Conservation (phyloP, 2,797 vertebrate species). For the Australoheros facetus region DNA sequence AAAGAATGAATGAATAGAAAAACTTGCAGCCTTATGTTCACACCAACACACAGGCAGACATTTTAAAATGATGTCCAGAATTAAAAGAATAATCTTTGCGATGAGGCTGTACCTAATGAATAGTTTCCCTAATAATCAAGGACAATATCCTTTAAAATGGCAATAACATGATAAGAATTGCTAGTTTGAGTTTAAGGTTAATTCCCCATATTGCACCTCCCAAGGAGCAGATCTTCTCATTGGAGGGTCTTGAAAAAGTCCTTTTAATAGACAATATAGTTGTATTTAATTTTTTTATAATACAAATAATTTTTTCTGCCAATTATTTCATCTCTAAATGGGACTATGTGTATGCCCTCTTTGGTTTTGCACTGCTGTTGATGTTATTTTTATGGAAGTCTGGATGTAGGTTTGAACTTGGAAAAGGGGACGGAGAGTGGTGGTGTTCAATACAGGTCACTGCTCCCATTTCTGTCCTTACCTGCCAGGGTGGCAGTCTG, state of each 20-base stretch:
- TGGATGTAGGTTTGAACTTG: not conserved
- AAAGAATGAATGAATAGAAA: not conserved
- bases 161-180: not conserved
- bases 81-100: too few species aligned
- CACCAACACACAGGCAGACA: not conserved
- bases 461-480: slow-evolving; percentile 42
- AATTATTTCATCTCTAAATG: not conserved
- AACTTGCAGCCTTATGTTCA: not conserved
- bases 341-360: not conserved
- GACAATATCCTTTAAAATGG: not conserved
- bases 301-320: not conserved
- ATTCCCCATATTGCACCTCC: not conserved
- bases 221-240: not conserved
- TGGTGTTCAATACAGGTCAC: slow-evolving; percentile 26
- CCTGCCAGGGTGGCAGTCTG: slow-evolving; percentile 19
- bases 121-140: not conserved
- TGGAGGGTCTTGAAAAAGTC: not conserved
- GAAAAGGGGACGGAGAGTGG: slow-evolving; percentile 10
- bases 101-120: not conserved
- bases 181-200: not conserved
- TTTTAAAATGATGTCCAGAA: not conserved
- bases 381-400: not conserved
- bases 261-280: not conserved
- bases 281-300: not conserved
- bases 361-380: not conserved